phyloP scores from a whole-genome alignment of 2,888 invertebrate genomes.

The Lepidocyrtinus sp. region DNA sequence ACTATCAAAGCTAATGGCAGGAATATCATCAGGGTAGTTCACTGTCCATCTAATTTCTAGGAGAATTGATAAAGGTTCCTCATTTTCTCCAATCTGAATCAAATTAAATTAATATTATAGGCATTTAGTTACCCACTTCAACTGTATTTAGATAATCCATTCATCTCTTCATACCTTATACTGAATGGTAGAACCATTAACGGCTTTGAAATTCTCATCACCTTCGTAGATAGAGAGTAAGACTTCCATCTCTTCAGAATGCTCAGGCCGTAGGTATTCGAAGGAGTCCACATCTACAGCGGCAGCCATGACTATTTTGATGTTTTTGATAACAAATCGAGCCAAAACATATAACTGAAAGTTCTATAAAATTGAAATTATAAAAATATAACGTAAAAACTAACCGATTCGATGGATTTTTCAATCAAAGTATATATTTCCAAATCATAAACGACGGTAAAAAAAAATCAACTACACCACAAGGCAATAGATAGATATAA shows the following conservation, averaged over 20 bases:
- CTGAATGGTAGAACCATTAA: constrained; percentile 85
- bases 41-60: constrained; percentile 90
- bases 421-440: no score
- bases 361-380: no score
- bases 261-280: constrained; percentile 36
- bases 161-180: constrained; percentile 83
- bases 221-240: constrained; percentile 95
- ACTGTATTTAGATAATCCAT: not conserved
- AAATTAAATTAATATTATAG: constrained; percentile 15
- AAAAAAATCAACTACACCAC: no score
- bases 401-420: no score
- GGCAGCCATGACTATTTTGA: constrained; percentile 8
- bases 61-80: constrained; percentile 84
- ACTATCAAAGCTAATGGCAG: constrained; percentile 87
- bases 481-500: no score
- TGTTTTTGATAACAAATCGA: no score
- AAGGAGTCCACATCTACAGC: constrained; percentile 21
- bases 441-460: no score
- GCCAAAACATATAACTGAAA: no score
- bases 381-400: no score
- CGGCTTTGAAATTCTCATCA: constrained; percentile 87
- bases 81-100: constrained; percentile 86
- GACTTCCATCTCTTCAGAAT: constrained; percentile 52
- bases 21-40: constrained; percentile 88
- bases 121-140: not conserved